A percentile compares a stretch with the other conserved stretches of the same genome.
These are phyloP conservation scores for Sitophilus oryzae DNA, from an alignment of 1,140 invertebrate genomes.

Conservation along the genomic window DNA sequence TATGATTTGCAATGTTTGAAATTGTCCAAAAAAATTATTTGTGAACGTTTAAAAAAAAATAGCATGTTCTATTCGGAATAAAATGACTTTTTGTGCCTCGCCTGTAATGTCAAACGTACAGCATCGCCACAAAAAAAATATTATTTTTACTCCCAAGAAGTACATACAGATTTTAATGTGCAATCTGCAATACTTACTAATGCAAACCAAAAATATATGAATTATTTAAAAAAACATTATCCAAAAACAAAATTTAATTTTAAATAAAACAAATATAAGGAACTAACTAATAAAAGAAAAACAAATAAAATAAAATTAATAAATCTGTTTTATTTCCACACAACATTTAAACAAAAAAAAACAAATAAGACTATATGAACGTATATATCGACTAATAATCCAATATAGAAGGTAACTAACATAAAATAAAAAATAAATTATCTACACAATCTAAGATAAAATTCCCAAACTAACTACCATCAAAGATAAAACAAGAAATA, in stretches of 20 bases:
- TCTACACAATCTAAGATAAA: constrained; percentile 21
- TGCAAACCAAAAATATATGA: too few relatives aligned
- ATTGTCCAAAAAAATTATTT: too few relatives aligned
- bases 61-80: too few relatives aligned
- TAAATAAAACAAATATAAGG: constrained; percentile 2
- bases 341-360: constrained; percentile 14
- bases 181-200: too few relatives aligned
- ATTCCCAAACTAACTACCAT: constrained; percentile 14
- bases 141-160: too few relatives aligned
- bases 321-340: constrained; percentile 12
- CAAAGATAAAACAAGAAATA: constrained; percentile 21
- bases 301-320: constrained; percentile 9
- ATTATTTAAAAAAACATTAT: too few relatives aligned
- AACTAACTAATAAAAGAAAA: constrained; percentile 9
- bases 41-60: too few relatives aligned
- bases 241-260: neutral
- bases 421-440: constrained; percentile 31
- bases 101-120: too few relatives aligned
- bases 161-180: too few relatives aligned
- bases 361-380: neutral
- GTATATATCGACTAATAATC: constrained; percentile 3
- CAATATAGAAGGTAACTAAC: constrained; percentile 34
- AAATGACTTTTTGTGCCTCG: too few relatives aligned
- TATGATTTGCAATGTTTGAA: too few relatives aligned
- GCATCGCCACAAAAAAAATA: too few relatives aligned